Percentiles rank a stretch among this genome's conserved stretches.
Conservation (phyloP, 2,888 invertebrate genomes). For the Rhamphomyia laevipes region DNA sequence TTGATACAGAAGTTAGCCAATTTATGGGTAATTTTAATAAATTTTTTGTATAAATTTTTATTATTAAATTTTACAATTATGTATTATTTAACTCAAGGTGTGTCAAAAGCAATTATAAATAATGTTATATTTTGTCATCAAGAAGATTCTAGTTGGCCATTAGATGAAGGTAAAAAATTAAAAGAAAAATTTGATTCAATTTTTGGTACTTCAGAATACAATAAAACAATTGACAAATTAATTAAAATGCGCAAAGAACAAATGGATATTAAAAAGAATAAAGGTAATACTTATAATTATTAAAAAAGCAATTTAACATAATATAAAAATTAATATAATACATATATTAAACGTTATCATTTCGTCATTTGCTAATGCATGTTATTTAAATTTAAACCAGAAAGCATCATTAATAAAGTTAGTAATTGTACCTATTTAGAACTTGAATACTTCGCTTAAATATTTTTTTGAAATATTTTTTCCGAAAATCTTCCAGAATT, state of each 20-base stretch:
- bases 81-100: slow-evolving; percentile 38
- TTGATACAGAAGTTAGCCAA: slow-evolving; percentile 59
- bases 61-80: neutral
- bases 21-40: slow-evolving; percentile 36
- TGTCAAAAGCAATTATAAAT: slow-evolving; percentile 87
- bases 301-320: too few species aligned
- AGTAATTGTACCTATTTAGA: too few species aligned
- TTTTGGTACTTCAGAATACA: slow-evolving; percentile 88
- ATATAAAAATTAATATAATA: too few species aligned
- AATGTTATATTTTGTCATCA: slow-evolving; percentile 99
- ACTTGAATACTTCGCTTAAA: too few species aligned
- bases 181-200: slow-evolving; percentile 97
- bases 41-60: neutral
- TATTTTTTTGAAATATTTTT: too few species aligned
- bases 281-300: slow-evolving; percentile 40
- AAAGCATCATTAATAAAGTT: too few species aligned
- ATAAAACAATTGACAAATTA: slow-evolving; percentile 72
- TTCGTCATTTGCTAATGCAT: too few species aligned
- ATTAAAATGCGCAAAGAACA: slow-evolving; percentile 56
- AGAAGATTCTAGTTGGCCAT: slow-evolving; percentile 94
- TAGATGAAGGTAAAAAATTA: slow-evolving; percentile 84
- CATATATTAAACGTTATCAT: too few species aligned
- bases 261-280: slow-evolving; percentile 39
- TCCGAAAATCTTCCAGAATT: too few species aligned
- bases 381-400: too few species aligned